phyloP scores from a whole-genome alignment of 2,113 vertebrate genomes.

The Phyllostomus hastatus region DNA sequence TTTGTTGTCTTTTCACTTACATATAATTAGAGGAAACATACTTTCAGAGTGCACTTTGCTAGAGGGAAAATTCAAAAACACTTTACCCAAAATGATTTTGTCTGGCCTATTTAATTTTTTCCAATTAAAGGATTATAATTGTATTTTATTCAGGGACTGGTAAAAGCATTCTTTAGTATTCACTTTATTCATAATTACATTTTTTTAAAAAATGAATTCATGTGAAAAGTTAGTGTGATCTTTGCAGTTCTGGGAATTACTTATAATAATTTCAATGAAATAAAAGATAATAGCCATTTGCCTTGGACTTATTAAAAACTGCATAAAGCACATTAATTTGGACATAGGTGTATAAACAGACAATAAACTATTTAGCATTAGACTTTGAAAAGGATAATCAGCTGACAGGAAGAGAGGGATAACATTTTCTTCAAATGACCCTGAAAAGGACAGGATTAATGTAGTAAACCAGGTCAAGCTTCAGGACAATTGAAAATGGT shows the following conservation, averaged over 20 bases:
- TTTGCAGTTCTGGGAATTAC: neutral
- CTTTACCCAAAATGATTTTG: neutral
- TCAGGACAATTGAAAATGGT: constrained; percentile 22
- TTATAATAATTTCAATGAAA: constrained; percentile 29
- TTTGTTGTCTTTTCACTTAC: neutral
- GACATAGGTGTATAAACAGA: neutral
- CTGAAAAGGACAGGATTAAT: neutral
- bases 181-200: constrained; percentile 30
- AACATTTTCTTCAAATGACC: neutral
- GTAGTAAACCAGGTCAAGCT: neutral
- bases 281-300: constrained; percentile 35
- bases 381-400: neutral
- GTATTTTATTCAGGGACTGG: constrained; percentile 3
- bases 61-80: neutral
- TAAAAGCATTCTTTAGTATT: constrained; percentile 11
- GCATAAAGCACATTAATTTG: neutral
- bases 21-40: neutral
- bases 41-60: neutral
- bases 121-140: constrained; percentile 22
- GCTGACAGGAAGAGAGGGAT: neutral
- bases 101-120: neutral
- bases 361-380: constrained; percentile 27
- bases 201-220: neutral
- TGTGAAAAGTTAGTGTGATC: constrained; percentile 46
- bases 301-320: neutral